Base-by-base conservation (phyloP, 2,797 vertebrate species). In the Ibycter americanus region DNA sequence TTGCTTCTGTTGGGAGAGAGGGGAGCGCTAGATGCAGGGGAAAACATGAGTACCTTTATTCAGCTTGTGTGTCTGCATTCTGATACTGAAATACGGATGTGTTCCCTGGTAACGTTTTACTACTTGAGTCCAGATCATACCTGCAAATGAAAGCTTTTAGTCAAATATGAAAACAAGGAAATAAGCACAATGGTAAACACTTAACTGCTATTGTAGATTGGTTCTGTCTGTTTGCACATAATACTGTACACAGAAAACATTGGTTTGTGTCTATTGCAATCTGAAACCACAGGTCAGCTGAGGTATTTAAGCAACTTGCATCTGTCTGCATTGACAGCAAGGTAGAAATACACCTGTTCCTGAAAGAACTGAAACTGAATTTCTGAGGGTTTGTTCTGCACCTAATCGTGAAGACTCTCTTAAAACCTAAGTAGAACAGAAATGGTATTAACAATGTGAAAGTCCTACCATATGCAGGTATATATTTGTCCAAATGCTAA, bases 81-180 rank as follows among this genome's bases (percentile, higher is more conserved):
- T 56, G n/a, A 6, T n/a, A 13, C 32, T 54, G 56, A 42, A 78
- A n/a, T 6, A 9, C 1, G 6, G 16, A 19, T 38, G 12, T 67
- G 31, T 79, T 54, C 34, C n/a, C 17, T 62, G 29, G 20, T 26
- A 34, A 5, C 8, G 44, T 52, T 76, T 62, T 72, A 23, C 25
- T 44, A 0, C 5, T 44, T 15, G 4, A 1, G 3, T 84, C 66
- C n/a, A n/a, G 32, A 11, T 38, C 1, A 1, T 55, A 11, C n/a
- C 87, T 86, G n/a, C 44, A 59, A 31, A 26, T n/a, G 29, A 79
- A 72, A 86, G 16, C 14, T 73, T 68, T 87, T 22, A 12, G 18
- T 70, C 46, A 77, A 42, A 58, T 38, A 27, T 0, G 5, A 38
- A 88, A 82, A 52, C 8, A 51, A 71, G 62, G 51, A 71, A 68